A percentile compares a stretch with the other conserved stretches of the same genome.
These are phyloP conservation scores for Ennomos erosarius DNA, from an alignment of 2,888 invertebrate species.

Conservation along the genomic window DNA sequence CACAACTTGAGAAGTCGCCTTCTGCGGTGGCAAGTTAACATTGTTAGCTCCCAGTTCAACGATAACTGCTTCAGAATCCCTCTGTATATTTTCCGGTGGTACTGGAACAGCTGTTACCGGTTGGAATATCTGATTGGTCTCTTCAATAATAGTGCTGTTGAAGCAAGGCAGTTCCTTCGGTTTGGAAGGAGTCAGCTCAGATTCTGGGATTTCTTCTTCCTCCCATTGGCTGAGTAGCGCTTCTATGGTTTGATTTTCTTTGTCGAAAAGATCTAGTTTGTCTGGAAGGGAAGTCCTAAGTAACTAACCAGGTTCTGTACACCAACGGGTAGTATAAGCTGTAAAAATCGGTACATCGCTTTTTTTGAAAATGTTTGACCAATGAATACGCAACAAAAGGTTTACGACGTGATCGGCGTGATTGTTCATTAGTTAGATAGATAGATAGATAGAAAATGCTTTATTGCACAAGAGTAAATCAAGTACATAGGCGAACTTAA, in stretches of 20 bases:
- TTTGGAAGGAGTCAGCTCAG: conserved; percentile 54
- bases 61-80: conserved; percentile 61
- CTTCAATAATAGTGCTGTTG: conserved; percentile 72
- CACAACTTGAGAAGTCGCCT: conserved; percentile 24
- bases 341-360: too few species aligned
- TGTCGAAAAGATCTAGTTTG: conserved; percentile 72
- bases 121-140: conserved; percentile 70
- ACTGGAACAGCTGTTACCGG: conserved; percentile 70
- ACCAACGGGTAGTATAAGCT: too few species aligned
- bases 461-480: too few species aligned
- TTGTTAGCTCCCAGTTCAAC: conserved; percentile 59
- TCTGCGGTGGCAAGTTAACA: conserved; percentile 24
- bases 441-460: too few species aligned
- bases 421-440: too few species aligned
- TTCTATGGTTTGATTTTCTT: conserved; percentile 75
- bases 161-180: conserved; percentile 65
- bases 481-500: too few species aligned
- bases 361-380: too few species aligned
- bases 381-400: too few species aligned
- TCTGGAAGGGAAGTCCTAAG: conserved; percentile 52
- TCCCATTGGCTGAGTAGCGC: conserved; percentile 79
- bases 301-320: too few species aligned
- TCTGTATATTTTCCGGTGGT: conserved; percentile 45
- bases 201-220: conserved; percentile 74
- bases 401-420: too few species aligned